These are phyloP conservation scores for Montifringilla adamsi DNA, from an alignment of 2,113 vertebrate genomes.

Conservation along the genomic window DNA sequence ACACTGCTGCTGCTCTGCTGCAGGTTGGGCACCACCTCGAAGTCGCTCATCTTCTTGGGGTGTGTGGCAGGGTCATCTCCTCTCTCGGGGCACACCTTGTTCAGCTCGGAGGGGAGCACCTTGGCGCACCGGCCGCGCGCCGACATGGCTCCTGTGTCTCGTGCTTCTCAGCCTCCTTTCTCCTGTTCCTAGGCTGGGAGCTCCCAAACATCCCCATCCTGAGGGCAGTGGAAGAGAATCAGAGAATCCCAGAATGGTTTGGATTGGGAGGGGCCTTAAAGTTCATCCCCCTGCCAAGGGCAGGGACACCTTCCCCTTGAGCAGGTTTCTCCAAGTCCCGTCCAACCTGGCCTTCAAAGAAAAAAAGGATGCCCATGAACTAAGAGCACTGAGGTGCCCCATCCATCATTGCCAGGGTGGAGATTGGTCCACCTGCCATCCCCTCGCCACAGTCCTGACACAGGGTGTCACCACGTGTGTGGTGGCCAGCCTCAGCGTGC, in stretches of 20 bases:
- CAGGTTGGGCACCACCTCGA: slow-evolving; percentile 56
- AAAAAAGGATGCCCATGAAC: too few species aligned
- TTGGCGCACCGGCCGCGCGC: not conserved
- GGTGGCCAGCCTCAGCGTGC: not conserved
- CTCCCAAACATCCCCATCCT: not conserved
- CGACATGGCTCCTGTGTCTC: not conserved
- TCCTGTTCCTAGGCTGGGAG: not conserved
- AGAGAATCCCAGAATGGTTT: not conserved
- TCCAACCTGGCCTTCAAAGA: not conserved
- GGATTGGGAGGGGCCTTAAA: not conserved
- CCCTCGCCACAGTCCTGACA: rapidly evolving
- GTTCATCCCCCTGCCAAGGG: not conserved
- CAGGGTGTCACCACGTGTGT: rapidly evolving
- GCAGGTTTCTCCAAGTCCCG: not conserved
- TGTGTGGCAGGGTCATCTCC: not conserved
- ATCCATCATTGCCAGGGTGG: not conserved
- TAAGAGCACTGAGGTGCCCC: not conserved
- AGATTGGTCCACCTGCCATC: not conserved
- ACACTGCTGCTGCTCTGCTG: slow-evolving; percentile 46
- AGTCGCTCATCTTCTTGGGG: slow-evolving; percentile 1
- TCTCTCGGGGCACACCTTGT: slow-evolving; percentile 32
- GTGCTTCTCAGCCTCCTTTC: not conserved
- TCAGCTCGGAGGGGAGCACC: slow-evolving; percentile 9
- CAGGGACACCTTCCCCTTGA: not conserved
- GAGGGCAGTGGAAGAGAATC: not conserved